phyloP scores from a whole-genome alignment of 2,797 vertebrate genomes.

The Naso thynnoides region DNA sequence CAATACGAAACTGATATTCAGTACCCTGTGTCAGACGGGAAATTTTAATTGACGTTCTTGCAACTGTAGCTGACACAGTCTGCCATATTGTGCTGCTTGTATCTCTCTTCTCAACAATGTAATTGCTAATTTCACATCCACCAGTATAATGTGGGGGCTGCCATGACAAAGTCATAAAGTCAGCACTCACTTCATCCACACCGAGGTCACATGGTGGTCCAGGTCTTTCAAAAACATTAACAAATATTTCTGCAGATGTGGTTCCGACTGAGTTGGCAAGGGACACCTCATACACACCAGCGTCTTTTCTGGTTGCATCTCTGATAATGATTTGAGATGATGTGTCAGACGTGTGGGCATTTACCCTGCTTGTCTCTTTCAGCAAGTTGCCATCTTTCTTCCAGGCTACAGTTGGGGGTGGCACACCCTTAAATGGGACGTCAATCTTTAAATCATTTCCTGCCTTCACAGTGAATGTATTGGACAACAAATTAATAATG shows the following conservation, averaged over 20 bases:
- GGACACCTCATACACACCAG: slow-evolving; percentile 91
- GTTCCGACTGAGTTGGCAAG: slow-evolving; percentile 90
- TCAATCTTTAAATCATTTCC: slow-evolving; percentile 95
- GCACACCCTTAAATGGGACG: slow-evolving; percentile 91
- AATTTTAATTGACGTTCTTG: slow-evolving; percentile 95
- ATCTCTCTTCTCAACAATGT: slow-evolving; percentile 96
- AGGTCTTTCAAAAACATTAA: slow-evolving; percentile 95
- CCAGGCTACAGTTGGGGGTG: slow-evolving; percentile 90
- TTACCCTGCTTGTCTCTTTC: slow-evolving; percentile 94
- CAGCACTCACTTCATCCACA: slow-evolving; percentile 93
- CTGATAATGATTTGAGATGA: slow-evolving; percentile 90
- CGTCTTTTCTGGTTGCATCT: slow-evolving; percentile 91
- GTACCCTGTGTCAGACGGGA: slow-evolving; percentile 89
- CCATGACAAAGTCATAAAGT: slow-evolving; percentile 93
- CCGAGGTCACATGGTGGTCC: slow-evolving; percentile 90
- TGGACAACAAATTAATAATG: slow-evolving; percentile 89
- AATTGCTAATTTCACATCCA: slow-evolving; percentile 96
- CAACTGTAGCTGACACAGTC: slow-evolving; percentile 93
- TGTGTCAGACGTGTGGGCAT: slow-evolving; percentile 89
- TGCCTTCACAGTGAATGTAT: slow-evolving; percentile 92
- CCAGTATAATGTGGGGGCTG: slow-evolving; percentile 92
- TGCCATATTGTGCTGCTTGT: slow-evolving; percentile 93
- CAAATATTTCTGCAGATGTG: slow-evolving; percentile 85
- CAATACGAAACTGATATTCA: slow-evolving; percentile 96
- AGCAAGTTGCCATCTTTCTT: slow-evolving; percentile 91